Conservation (phyloP, 2,888 invertebrate genomes). For the Uloborus plumipes region DNA sequence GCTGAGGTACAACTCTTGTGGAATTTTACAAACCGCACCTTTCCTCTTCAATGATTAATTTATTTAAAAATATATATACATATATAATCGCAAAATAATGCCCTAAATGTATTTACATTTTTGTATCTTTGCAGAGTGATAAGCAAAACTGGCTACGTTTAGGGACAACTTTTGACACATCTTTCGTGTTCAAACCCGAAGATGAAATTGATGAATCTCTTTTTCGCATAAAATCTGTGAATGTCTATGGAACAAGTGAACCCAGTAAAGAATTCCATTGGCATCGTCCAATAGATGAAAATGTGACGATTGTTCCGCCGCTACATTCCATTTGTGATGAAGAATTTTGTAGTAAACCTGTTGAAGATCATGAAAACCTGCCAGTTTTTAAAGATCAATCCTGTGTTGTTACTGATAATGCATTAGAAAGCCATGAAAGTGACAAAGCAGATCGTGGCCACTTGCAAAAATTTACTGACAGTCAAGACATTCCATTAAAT, state of each 20-base stretch:
- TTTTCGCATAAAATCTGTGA: slow-evolving; percentile 88
- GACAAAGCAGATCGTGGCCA: background rate
- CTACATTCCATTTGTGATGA: background rate
- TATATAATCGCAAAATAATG: too few species aligned
- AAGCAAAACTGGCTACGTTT: slow-evolving; percentile 95
- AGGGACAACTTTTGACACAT: slow-evolving; percentile 84
- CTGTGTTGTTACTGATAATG: background rate
- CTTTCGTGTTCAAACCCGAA: slow-evolving; percentile 81
- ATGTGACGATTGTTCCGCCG: background rate
- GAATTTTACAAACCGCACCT: too few species aligned
- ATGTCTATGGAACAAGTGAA: slow-evolving; percentile 86
- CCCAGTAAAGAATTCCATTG: slow-evolving; percentile 75
- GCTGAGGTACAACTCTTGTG: too few species aligned
- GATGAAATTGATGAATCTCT: slow-evolving; percentile 85
- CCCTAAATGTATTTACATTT: too few species aligned
- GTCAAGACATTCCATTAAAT: background rate
- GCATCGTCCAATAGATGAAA: background rate
- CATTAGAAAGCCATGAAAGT: background rate
- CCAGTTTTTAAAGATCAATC: background rate
- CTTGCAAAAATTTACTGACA: background rate
- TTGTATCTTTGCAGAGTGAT: slow-evolving; percentile 75
- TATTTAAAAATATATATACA: too few species aligned
- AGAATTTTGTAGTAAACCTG: too few species aligned
- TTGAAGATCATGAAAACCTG: too few species aligned
- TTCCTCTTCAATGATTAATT: too few species aligned